Evolutionary conservation across 2,888 invertebrate species (phyloP), one percentile per base, ranked within the genome.

Genomic region (Yponomeuta malinellus): DNA sequence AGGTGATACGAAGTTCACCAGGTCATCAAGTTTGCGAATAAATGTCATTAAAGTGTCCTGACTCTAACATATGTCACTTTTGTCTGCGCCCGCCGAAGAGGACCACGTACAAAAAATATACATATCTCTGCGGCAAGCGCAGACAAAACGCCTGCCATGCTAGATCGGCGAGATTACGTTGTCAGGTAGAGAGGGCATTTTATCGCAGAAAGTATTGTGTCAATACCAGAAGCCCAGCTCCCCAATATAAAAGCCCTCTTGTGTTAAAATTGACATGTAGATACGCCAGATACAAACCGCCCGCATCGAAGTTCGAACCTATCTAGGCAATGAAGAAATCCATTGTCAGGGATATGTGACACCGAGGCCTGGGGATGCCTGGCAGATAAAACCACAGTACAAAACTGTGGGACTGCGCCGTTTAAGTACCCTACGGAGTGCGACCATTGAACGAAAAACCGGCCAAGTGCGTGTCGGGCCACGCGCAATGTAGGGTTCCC

Each of bases 301-400:
- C 64, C 37, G 63, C 69, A 70, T 69, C 72, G 73, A 70, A 71
- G 65, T n/a, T 15, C 15, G 52, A 15, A 59, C 52, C 64, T 69
- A 71, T 69, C 71, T 70, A 68, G 71, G 71, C 72, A 71, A 73
- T 75, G 67, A 74, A 74, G 73, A 73, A 72, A 72, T 70, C 37
- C 74, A 68, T 74, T 76, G 74, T 74, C 73, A 72, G 43, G 63
- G 71, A 71, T 70, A 70, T 68, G 64, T 66, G 71, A 71, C 71
- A 73, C 72, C 70, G 70, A 73, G 69, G 74, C 71, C 72, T 73
- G 74, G 48, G 48, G 63, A 70, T 71, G 59, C 70, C 68, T 68
- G 52, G 52, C 48, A 63, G 71, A 71, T 72, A 71, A 69, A 23
- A 23, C 23, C 23, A 23, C 23, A 23, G 23, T 23, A 23, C 23